Evolutionary conservation across 2,113 vertebrate genomes (phyloP), one percentile per base, ranked within the genome.

Genomic region (Cyprinodon variegatus): DNA sequence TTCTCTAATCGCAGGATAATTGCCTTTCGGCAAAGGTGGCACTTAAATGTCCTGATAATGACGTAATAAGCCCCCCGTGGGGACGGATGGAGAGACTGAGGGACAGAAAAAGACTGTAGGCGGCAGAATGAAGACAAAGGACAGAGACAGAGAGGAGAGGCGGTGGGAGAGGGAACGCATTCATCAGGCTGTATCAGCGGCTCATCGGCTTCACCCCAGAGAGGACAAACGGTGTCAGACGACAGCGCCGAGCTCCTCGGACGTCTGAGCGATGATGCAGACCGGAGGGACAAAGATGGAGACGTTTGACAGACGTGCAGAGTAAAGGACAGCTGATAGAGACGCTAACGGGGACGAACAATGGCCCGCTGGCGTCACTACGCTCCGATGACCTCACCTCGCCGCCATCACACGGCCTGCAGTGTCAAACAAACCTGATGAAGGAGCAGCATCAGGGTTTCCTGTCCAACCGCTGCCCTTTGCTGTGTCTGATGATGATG

Each of bases 21-120:
- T 91, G 91, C 79, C 89, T 90, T 83, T 88, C 64, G 41, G 83
- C 89, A 83, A 89, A 93, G 88, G 90, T 87, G 90, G 83, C 84
- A 74, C 84, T 90, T 76, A 82, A 74, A 65, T 57, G 72, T 86
- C 83, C 76, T 83, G 61, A 69, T 57, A 46, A 77, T 92, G 91
- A 88, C 37, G 41, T 78, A 91, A 93, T 72, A 73, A 76, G 46
- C 65, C 72, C 74, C 86, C 77, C 64, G 72, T 69, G 62, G 74
- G 61, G 41, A 62, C 4, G 43, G 68, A 68, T 37, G 57, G 69
- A 70, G 38, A 2, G 40, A 71, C 29, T 8, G 60, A 43, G 43
- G 39, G 63, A 68, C 11, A 38, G 62, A 60, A 14, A 20, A 66
- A 57, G 14, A 43, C 65, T 22, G n/a, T 0, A 45, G 39, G 63